Conservation (phyloP, 2,888 invertebrate genomes). For the Chymomyza fuscimana region DNA sequence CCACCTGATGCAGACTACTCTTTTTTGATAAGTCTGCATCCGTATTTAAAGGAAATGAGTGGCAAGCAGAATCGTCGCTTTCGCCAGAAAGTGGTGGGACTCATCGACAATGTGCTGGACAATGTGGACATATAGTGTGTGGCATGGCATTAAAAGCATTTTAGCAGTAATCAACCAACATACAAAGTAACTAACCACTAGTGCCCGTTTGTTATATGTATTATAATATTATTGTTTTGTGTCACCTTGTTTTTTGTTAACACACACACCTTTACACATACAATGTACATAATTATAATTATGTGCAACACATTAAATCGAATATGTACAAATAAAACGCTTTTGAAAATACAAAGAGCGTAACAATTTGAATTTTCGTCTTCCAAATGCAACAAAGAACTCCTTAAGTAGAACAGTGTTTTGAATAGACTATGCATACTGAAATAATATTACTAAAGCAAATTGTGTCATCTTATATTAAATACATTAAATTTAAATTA, state of each 20-base stretch:
- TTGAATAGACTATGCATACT: too few species aligned
- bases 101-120: constrained; percentile 74
- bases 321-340: constrained; percentile 40
- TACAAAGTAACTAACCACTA: constrained; percentile 33
- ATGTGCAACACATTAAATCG: background rate
- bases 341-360: constrained; percentile 18
- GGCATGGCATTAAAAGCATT: background rate
- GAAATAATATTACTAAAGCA: too few species aligned
- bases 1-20: constrained; percentile 74
- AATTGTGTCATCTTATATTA: too few species aligned
- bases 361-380: background rate
- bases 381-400: too few species aligned
- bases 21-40: constrained; percentile 76
- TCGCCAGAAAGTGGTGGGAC: constrained; percentile 74
- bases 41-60: constrained; percentile 75
- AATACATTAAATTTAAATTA: too few species aligned
- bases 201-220: constrained; percentile 64
- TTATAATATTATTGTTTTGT: background rate
- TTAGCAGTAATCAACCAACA: constrained; percentile 28
- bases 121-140: constrained; percentile 50
- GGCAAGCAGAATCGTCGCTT: constrained; percentile 77
- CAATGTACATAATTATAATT: background rate
- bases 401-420: background rate
- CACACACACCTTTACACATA: background rate
- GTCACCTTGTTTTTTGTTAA: background rate